Percentiles rank a stretch among this genome's conserved stretches.
Evolutionary conservation across 1,140 invertebrate genomes (phyloP).

Genomic region (Triops cancriformis): DNA sequence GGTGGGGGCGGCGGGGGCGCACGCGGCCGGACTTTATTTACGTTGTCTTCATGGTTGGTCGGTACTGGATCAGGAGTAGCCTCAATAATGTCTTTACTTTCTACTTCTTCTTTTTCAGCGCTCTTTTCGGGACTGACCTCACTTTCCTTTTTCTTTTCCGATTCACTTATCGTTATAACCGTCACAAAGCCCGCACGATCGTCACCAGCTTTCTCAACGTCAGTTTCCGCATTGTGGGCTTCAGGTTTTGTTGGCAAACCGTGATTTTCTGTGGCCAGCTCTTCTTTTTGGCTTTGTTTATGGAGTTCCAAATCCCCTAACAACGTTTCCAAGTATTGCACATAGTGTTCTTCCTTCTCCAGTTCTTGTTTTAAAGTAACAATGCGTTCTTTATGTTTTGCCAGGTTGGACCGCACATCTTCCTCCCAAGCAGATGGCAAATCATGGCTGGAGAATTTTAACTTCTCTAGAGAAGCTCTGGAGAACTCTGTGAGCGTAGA

Average conservation of each 20-base stretch:
- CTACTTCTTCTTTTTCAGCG: neutral
- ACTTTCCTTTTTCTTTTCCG: neutral
- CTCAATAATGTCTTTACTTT: neutral
- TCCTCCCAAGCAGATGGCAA: constrained; percentile 82
- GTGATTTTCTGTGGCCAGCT: constrained; percentile 37
- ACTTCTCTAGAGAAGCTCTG: constrained; percentile 75
- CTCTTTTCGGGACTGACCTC: neutral
- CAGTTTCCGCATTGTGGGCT: constrained; percentile 26
- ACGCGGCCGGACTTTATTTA: constrained; percentile 6
- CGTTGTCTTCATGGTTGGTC: neutral
- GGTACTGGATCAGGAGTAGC: neutral
- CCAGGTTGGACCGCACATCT: constrained; percentile 75
- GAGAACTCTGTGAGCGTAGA: constrained; percentile 81
- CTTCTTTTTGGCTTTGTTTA: constrained; percentile 62
- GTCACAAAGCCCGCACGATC: constrained; percentile 24
- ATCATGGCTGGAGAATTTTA: constrained; percentile 77
- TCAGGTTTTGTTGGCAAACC: constrained; percentile 26
- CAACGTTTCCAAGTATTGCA: constrained; percentile 73
- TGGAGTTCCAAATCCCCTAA: constrained; percentile 42
- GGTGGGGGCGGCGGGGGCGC: constrained; percentile 5
- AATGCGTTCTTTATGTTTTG: constrained; percentile 72
- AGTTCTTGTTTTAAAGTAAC: constrained; percentile 67
- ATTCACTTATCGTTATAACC: constrained; percentile 22
- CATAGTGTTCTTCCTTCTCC: constrained; percentile 81
- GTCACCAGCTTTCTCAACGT: constrained; percentile 11